These are phyloP conservation scores for Alouatta palliata DNA, from an alignment of 2,113 vertebrate species.

Conservation along the genomic window DNA sequence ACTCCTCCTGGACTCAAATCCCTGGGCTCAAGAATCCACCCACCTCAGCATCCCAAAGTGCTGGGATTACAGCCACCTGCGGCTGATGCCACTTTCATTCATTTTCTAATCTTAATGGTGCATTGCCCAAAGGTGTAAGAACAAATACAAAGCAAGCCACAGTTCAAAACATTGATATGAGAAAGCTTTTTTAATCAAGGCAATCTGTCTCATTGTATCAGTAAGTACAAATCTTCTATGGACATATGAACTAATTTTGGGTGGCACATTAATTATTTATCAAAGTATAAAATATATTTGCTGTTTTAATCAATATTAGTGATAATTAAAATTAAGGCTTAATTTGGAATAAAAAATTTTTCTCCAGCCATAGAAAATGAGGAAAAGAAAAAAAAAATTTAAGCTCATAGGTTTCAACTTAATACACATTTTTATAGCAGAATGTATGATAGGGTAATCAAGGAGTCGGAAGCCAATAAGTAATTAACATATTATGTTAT, in stretches of 20 bases:
- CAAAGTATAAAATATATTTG: not conserved
- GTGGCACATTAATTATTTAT: not conserved
- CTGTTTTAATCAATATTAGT: not conserved
- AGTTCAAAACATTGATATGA: not conserved
- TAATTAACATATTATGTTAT: not conserved
- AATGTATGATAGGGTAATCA: not conserved
- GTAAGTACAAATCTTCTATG: not conserved
- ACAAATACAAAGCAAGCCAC: slow-evolving; percentile 9
- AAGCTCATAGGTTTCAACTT: not conserved
- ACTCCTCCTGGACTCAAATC: too few relatives aligned
- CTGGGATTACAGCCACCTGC: not conserved
- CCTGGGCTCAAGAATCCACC: not conserved
- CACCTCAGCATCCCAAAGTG: not conserved
- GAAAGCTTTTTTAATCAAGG: not conserved
- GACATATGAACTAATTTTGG: not conserved
- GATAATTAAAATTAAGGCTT: not conserved
- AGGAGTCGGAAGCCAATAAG: not conserved
- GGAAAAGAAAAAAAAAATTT: not conserved
- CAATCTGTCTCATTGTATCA: not conserved
- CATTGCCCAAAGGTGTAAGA: not conserved
- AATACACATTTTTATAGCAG: not conserved
- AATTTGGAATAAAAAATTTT: not conserved
- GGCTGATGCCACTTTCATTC: not conserved
- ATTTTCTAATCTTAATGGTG: not conserved
- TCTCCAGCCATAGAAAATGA: too few relatives aligned